Evolutionary conservation across 1,140 invertebrate species (phyloP), one percentile per base, ranked within the genome.

Genomic region (Eciton burchellii): DNA sequence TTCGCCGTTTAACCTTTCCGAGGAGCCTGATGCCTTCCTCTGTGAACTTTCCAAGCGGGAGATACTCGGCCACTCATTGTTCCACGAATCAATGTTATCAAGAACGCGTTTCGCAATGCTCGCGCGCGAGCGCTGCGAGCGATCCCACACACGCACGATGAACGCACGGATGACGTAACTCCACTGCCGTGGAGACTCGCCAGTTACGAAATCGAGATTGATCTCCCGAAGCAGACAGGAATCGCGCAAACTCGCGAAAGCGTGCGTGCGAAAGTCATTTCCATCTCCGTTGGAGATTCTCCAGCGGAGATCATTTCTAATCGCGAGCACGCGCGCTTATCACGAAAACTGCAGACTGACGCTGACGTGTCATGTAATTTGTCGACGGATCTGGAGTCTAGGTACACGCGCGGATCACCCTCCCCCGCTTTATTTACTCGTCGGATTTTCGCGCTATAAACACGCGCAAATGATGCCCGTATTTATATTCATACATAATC

Each of bases 401-500:
- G 4, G 57, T n/a, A 6, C 24, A 35, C 8, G 52, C 14, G 11
- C 19, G 11, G 35, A 29, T 21, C n/a, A n/a, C n/a, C n/a, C n/a
- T n/a, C n/a, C n/a, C n/a, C 35, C 12, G 12, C 43, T 21, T 5
- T 70, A 43, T 79, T 24, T 70, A 21, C 21, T 79, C 68, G 12
- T 68, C 41, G 68, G 52, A 35, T 65, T 70, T 45, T 14, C 24
- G 63, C 26, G 35, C 11, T 26, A 56, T 12, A 56, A 14, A 77
- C 43, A 73, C 43, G 16, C 43, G 47, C 54, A 43, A 77, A 56
- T 43, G 47, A n/a, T 56, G 14, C 19, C 29, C 11, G 49, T 54
- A 56, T 68, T 70, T 68, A 45, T 68, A 45, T 19, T 54, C 63
- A 35, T 56, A 68, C 24, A 49, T n/a, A 79, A 79, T 21, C 49